Evolutionary conservation across 2,888 invertebrate species (phyloP), one percentile per base, ranked within the genome.

Genomic region (Anoncus sp.): DNA sequence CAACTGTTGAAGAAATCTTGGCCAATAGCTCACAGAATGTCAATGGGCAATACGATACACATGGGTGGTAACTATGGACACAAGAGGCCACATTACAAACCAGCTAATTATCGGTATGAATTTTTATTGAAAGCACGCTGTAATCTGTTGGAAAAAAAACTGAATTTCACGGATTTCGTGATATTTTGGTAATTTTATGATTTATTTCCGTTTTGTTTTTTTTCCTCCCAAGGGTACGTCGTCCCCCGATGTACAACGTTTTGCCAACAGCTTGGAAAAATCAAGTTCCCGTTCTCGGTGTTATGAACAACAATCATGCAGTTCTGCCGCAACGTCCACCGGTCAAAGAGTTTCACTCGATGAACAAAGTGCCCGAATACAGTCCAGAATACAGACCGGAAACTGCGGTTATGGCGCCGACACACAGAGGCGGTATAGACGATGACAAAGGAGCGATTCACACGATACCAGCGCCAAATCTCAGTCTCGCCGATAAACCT

Each of bases 391-490:
- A 86, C 51, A 81, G 86, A 20, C 86, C 88, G 43, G 87, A 87
- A 62, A 70, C 85, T 2, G 78, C 81, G 16, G 77, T 84, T 1
- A 67, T 87, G 55, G 85, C 87, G 20, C 79, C 87, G 4, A 86
- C 85, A 1, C 88, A 89, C 75, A 82, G 87, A 31, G 87, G 84
- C 1, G 82, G 80, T 12, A 63, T 88, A 24, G 90, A 90, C 73
- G 89, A 90, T 75, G 91, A 92, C 75, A 93, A 94, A 87, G 96
- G 96, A 84, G 96, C 96, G 2, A 97, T 97, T 88, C 96, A 96
- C 91, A 96, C 97, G 10, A 96, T 97, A 82, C 96, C 96, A 87
- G 97, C 97, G 24, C 97, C 97, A 9, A 96, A 97, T 92, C 92
- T 97, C 62, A 95, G 95, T 82, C 93, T 94, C 7, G 93, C 94